These are phyloP conservation scores for Malacosoma neustria DNA, from an alignment of 2,888 invertebrate species.

Conservation along the genomic window DNA sequence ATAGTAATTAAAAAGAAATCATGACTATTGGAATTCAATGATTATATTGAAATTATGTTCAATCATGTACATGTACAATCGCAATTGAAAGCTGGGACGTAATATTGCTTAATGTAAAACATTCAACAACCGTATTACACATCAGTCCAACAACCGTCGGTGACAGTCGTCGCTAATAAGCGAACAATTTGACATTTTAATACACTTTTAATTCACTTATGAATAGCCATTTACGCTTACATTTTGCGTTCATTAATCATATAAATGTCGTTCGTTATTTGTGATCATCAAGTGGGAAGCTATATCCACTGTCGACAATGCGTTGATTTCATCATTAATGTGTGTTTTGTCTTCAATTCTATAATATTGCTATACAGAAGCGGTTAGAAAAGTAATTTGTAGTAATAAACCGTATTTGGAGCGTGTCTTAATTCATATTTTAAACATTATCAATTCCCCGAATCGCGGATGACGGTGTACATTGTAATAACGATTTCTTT, in stretches of 20 bases:
- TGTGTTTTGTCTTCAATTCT: conserved; percentile 17
- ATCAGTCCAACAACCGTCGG: conserved; percentile 28
- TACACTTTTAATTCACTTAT: conserved; percentile 64
- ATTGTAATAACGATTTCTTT: conserved; percentile 18
- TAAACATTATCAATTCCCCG: conserved; percentile 34
- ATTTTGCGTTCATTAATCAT: conserved; percentile 66
- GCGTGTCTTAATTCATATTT: conserved; percentile 38
- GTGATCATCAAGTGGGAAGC: conserved; percentile 43
- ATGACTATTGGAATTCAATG: too few relatives aligned
- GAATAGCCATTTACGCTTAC: conserved; percentile 67
- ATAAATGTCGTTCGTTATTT: conserved; percentile 54
- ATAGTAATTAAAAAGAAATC: too few relatives aligned
- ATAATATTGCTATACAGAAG: conserved; percentile 25
- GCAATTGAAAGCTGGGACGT: too few relatives aligned
- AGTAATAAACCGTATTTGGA: conserved; percentile 38
- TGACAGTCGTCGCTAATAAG: conserved; percentile 45
- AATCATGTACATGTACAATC: too few relatives aligned
- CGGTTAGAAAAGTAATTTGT: conserved; percentile 39
- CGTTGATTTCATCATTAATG: not conserved
- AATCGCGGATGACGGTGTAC: conserved; percentile 28
- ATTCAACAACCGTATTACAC: too few relatives aligned
- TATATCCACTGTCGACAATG: conserved; percentile 30
- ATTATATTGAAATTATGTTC: too few relatives aligned
- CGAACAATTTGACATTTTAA: conserved; percentile 68
- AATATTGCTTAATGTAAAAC: too few relatives aligned